Conservation (phyloP, 2,888 invertebrate genomes). For the Fragum sueziense region DNA sequence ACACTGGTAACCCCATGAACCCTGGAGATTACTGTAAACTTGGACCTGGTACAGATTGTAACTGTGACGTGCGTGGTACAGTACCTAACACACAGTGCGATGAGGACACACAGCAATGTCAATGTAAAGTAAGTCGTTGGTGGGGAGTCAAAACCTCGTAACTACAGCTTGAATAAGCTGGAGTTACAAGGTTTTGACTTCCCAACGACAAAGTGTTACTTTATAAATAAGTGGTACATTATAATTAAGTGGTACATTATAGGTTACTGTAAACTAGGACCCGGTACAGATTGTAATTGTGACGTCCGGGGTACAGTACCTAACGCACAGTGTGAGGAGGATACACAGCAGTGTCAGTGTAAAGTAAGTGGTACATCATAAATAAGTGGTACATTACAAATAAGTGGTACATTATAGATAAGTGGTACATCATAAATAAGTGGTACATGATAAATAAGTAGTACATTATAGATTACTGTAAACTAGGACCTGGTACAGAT, state of each 20-base stretch:
- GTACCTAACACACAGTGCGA: slow-evolving; percentile 84
- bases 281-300: slow-evolving; percentile 83
- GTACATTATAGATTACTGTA: slow-evolving; percentile 78
- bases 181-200: too few relatives aligned
- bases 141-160: too few relatives aligned
- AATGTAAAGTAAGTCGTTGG: slow-evolving; percentile 86
- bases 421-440: too few relatives aligned
- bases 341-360: slow-evolving; percentile 86
- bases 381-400: too few relatives aligned
- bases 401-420: too few relatives aligned
- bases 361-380: too few relatives aligned
- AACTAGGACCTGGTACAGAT: slow-evolving; percentile 46
- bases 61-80: slow-evolving; percentile 88
- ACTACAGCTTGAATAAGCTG: too few relatives aligned
- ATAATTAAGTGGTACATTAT: too few relatives aligned
- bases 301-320: slow-evolving; percentile 85
- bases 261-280: slow-evolving; percentile 73
- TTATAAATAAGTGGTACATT: too few relatives aligned
- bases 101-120: slow-evolving; percentile 84
- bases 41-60: slow-evolving; percentile 60
- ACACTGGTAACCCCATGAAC: slow-evolving; percentile 75
- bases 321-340: slow-evolving; percentile 83
- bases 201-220: too few relatives aligned
- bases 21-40: slow-evolving; percentile 76
- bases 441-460: too few relatives aligned